Evolutionary conservation across 2,888 invertebrate species (phyloP).

Genomic region (Sinelater perroti): DNA sequence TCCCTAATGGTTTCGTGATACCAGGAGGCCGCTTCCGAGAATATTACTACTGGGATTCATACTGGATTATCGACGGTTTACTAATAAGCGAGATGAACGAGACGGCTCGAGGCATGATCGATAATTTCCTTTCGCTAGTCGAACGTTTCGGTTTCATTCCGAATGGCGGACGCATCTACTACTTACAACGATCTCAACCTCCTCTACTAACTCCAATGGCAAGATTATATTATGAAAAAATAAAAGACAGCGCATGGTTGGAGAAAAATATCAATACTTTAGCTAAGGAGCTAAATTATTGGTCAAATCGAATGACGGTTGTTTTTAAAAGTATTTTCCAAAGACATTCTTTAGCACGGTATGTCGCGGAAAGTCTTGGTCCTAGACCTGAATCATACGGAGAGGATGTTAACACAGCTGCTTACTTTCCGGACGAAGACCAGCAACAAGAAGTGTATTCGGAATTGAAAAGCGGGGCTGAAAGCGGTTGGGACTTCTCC

Average conservation of each 20-base stretch:
- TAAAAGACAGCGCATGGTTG: slow-evolving; percentile 72
- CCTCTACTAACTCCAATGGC: slow-evolving; percentile 78
- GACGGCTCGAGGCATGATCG: slow-evolving; percentile 78
- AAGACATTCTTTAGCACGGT: slow-evolving; percentile 67
- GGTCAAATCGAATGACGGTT: slow-evolving; percentile 68
- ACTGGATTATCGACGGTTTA: slow-evolving; percentile 85
- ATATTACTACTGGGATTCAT: slow-evolving; percentile 89
- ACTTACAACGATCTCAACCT: slow-evolving; percentile 74
- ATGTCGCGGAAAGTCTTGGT: slow-evolving; percentile 68
- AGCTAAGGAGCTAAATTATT: slow-evolving; percentile 72
- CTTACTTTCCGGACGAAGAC: slow-evolving; percentile 57
- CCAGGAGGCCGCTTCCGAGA: slow-evolving; percentile 80
- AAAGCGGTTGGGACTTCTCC: slow-evolving; percentile 91
- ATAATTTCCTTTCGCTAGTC: slow-evolving; percentile 77
- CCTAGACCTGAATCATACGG: slow-evolving; percentile 78
- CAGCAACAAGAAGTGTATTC: slow-evolving; percentile 66
- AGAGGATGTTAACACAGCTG: slow-evolving; percentile 68
- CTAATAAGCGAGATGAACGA: slow-evolving; percentile 78
- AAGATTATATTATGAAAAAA: slow-evolving; percentile 71
- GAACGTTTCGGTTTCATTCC: slow-evolving; percentile 76
- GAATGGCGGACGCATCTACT: slow-evolving; percentile 86
- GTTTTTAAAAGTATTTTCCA: slow-evolving; percentile 62
- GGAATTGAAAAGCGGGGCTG: slow-evolving; percentile 80
- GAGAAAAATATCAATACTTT: slow-evolving; percentile 65
- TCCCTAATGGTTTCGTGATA: slow-evolving; percentile 70